A percentile compares a stretch with the other conserved stretches of the same genome.
Evolutionary conservation across 2,113 vertebrate species (phyloP).

Genomic region (Hyperopisus bebe): DNA sequence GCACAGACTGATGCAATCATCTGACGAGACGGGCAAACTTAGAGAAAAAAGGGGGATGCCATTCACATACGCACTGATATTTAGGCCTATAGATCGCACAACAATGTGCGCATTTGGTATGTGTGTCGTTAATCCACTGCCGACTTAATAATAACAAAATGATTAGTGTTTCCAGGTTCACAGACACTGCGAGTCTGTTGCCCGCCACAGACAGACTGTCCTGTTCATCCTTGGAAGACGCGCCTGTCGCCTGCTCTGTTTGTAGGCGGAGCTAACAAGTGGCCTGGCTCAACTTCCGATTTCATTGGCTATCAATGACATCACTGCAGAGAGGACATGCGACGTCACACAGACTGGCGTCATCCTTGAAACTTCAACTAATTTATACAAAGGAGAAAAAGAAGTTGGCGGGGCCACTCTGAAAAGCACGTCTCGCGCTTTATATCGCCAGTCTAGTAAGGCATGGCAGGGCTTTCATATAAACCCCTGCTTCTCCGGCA

Average conservation of each 20-base stretch:
- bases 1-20: constrained; percentile 1
- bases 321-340: constrained; percentile 18
- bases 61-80: background rate
- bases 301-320: constrained; percentile 32
- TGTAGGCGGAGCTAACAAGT: background rate
- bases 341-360: constrained; percentile 8
- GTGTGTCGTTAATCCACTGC: background rate
- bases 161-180: background rate
- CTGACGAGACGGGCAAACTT: background rate
- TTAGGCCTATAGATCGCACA: background rate
- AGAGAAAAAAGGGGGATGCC: background rate
- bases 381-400: background rate
- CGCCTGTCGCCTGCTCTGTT: background rate
- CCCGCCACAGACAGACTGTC: background rate
- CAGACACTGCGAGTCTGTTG: background rate
- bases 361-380: background rate
- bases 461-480: background rate
- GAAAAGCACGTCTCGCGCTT: background rate
- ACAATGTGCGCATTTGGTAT: background rate
- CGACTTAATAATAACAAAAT: background rate
- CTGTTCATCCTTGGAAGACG: background rate
- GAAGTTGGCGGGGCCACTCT: background rate
- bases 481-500: background rate
- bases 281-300: background rate
- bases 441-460: background rate